A percentile compares a stretch with the other conserved stretches of the same genome.
These are phyloP conservation scores for Baccha elongata DNA, from an alignment of 2,888 invertebrate genomes.

Conservation along the genomic window DNA sequence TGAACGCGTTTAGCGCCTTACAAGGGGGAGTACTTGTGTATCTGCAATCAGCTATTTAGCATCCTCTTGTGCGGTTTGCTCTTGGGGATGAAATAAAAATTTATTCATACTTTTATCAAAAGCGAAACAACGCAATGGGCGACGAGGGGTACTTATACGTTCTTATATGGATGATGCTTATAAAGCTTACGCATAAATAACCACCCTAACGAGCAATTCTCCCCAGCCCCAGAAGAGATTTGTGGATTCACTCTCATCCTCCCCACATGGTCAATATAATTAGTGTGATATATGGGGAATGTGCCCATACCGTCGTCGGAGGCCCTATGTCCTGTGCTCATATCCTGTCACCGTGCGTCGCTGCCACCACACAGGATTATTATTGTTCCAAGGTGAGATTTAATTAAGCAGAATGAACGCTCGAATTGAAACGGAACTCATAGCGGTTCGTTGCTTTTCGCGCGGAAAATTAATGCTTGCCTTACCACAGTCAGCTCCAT, in stretches of 20 bases:
- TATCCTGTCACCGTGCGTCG: slow-evolving; percentile 45
- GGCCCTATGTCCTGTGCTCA: slow-evolving; percentile 28
- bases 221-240: slow-evolving; percentile 35
- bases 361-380: slow-evolving; percentile 37
- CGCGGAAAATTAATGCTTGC: slow-evolving; percentile 67
- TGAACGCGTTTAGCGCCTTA: slow-evolving; percentile 67
- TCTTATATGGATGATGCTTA: slow-evolving; percentile 16
- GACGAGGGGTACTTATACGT: neutral
- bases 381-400: slow-evolving; percentile 69
- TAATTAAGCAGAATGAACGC: slow-evolving; percentile 70
- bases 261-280: slow-evolving; percentile 56
- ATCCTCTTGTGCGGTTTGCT: slow-evolving; percentile 36
- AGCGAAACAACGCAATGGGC: slow-evolving; percentile 1
- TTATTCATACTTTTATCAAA: slow-evolving; percentile 59
- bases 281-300: slow-evolving; percentile 52
- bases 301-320: neutral
- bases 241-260: slow-evolving; percentile 22
- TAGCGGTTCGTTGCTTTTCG: slow-evolving; percentile 49
- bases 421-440: slow-evolving; percentile 56
- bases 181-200: slow-evolving; percentile 50
- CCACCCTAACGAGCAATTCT: slow-evolving; percentile 17
- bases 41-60: slow-evolving; percentile 38
- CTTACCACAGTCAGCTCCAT: slow-evolving; percentile 20
- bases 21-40: slow-evolving; percentile 46
- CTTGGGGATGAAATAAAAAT: slow-evolving; percentile 62